Percentiles rank a stretch among this genome's conserved stretches.
These are phyloP conservation scores for Pseudorhiza aurosa DNA, from an alignment of 30 jellyfish, hydroid and myxozoan species.

Conservation along the genomic window DNA sequence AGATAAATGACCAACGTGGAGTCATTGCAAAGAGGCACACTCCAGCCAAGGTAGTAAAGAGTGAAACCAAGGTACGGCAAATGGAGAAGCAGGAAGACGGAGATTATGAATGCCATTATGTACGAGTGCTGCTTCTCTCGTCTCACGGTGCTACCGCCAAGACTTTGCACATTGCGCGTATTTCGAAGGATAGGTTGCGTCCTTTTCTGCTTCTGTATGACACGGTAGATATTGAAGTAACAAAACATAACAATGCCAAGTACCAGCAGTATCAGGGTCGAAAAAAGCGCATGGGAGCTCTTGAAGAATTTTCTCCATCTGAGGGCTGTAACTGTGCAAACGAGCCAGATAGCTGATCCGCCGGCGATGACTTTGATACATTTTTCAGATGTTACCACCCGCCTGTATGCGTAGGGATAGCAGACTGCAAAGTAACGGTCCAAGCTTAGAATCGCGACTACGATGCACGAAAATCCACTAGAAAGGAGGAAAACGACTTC, in stretches of 20 bases:
- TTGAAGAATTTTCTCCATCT: neutral
- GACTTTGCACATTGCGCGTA: neutral
- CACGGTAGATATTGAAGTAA: conserved; percentile 4
- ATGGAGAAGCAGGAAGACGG: conserved; percentile 8
- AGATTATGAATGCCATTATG: neutral
- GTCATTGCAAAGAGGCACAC: neutral
- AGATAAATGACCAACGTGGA: neutral
- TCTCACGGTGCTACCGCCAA: neutral
- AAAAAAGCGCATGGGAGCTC: neutral
- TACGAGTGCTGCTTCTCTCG: conserved; percentile 12
- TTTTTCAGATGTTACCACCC: neutral
- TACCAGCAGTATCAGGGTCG: neutral
- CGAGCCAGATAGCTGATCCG: neutral
- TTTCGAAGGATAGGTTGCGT: conserved; percentile 3
- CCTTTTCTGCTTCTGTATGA: conserved; percentile 7
- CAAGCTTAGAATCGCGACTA: conserved; percentile 38
- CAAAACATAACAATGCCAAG: neutral
- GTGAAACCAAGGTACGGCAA: conserved; percentile 43
- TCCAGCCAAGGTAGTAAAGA: conserved; percentile 21
- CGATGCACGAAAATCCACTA: conserved; percentile 30
- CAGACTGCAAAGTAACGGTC: conserved; percentile 38
- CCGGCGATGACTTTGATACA: neutral
- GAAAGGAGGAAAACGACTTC: neutral
- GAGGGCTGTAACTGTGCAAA: neutral
- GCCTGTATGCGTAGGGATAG: conserved; percentile 18